A percentile compares a stretch with the other conserved stretches of the same genome.
Evolutionary conservation across 2,888 invertebrate genomes (phyloP).

Genomic region (Enoplolaimus lenunculus): DNA sequence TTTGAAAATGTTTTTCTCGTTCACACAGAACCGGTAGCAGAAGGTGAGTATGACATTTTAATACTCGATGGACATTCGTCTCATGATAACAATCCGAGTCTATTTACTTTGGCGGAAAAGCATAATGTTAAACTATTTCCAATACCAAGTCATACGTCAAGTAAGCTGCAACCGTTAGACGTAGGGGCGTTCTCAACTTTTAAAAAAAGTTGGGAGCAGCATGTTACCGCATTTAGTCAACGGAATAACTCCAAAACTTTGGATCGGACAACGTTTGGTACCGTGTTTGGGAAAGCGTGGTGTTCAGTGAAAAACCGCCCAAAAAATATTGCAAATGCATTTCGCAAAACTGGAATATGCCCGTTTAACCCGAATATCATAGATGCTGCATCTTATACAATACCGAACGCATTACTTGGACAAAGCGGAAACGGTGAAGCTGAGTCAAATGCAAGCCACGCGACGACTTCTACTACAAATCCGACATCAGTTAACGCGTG

Average conservation of each 20-base stretch:
- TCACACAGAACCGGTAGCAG: background rate
- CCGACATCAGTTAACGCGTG: too few species aligned
- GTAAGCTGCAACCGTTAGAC: constrained; percentile 11
- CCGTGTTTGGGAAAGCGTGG: background rate
- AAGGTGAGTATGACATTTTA: background rate
- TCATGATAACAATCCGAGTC: background rate
- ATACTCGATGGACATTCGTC: constrained; percentile 1
- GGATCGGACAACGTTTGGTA: background rate
- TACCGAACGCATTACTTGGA: background rate
- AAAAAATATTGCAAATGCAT: background rate
- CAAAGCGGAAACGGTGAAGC: too few species aligned
- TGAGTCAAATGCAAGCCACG: too few species aligned
- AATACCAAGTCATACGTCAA: background rate
- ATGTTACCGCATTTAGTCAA: too few species aligned
- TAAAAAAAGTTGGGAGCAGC: background rate
- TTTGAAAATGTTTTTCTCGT: background rate
- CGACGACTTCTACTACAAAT: too few species aligned
- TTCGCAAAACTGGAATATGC: constrained; percentile 1
- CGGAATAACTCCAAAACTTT: too few species aligned
- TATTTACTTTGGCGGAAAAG: background rate
- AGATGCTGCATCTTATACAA: background rate
- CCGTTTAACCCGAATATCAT: constrained; percentile 3
- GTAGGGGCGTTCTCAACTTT: background rate
- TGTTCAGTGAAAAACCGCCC: background rate
- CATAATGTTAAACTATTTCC: background rate